Conservation (phyloP, 2,888 invertebrate genomes). For the Keiferia lycopersicella region DNA sequence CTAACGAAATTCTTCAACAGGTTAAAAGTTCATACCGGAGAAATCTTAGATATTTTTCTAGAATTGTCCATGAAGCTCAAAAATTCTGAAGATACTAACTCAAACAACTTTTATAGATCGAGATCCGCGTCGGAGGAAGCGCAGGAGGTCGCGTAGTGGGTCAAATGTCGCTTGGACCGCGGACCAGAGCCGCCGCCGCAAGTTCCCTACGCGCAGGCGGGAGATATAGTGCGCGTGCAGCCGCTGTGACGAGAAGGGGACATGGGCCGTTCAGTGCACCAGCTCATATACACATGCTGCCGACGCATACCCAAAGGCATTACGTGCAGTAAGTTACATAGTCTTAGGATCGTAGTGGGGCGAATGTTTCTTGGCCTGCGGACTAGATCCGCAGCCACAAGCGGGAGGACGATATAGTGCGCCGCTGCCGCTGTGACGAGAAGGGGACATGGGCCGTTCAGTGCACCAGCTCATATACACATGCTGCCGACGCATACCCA, state of each 20-base stretch:
- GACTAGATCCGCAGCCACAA: conserved; percentile 93
- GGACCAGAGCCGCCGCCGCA: conserved; percentile 93
- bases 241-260: conserved; percentile 93
- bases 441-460: conserved; percentile 94
- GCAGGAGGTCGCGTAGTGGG: conserved; percentile 80
- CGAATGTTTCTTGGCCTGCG: conserved; percentile 87
- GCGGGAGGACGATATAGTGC: conserved; percentile 93
- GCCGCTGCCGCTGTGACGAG: conserved; percentile 94
- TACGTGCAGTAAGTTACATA: conserved; percentile 68
- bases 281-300: conserved; percentile 87
- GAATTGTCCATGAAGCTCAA: neutral
- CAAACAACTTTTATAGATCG: conserved; percentile 52
- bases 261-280: conserved; percentile 93
- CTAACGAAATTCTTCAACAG: no score
- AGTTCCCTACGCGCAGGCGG: conserved; percentile 93
- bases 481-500: conserved; percentile 83
- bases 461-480: conserved; percentile 87
- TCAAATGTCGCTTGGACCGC: conserved; percentile 92
- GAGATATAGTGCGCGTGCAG: conserved; percentile 93
- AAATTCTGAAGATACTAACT: neutral
- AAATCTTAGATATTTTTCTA: no score
- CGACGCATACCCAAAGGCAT: conserved; percentile 74
- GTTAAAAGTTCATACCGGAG: no score
- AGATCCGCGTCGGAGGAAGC: conserved; percentile 66
- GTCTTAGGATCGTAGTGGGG: conserved; percentile 72